Conservation (phyloP, 2,113 vertebrate species). For the Ciconia stormi region DNA sequence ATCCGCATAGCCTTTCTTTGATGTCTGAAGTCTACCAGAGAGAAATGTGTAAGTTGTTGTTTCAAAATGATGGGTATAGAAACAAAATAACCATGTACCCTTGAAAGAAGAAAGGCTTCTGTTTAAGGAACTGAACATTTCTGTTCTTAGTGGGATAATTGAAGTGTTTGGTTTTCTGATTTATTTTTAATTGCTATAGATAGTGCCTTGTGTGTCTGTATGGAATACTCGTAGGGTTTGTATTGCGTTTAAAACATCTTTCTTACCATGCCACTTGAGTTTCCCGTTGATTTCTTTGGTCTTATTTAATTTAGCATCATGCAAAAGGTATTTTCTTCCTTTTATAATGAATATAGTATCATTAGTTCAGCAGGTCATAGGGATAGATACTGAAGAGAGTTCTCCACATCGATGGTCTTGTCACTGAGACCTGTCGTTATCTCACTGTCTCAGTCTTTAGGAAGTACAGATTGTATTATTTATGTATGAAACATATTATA, state of each 20-base stretch:
- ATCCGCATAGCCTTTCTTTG: neutral
- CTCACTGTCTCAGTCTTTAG: neutral
- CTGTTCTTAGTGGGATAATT: neutral
- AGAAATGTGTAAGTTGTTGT: accelerated
- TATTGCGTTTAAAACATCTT: neutral
- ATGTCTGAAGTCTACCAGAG: neutral
- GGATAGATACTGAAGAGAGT: neutral
- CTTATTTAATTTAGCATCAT: neutral
- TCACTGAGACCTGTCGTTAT: neutral
- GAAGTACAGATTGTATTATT: neutral
- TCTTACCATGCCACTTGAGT: neutral
- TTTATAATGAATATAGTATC: neutral
- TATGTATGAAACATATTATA: neutral
- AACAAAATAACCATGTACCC: neutral
- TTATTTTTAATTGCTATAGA: neutral
- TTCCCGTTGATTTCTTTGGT: neutral
- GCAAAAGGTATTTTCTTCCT: neutral
- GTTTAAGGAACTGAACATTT: neutral
- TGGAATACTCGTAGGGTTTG: neutral
- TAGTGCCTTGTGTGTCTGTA: neutral
- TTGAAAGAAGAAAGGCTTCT: neutral
- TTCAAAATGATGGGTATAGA: neutral
- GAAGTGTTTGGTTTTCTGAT: neutral
- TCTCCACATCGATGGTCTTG: neutral
- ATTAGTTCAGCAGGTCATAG: neutral